A percentile compares a stretch with the other conserved stretches of the same genome.
Conservation (phyloP, 2,888 invertebrate species). For the Exephanes ischioxanthus region DNA sequence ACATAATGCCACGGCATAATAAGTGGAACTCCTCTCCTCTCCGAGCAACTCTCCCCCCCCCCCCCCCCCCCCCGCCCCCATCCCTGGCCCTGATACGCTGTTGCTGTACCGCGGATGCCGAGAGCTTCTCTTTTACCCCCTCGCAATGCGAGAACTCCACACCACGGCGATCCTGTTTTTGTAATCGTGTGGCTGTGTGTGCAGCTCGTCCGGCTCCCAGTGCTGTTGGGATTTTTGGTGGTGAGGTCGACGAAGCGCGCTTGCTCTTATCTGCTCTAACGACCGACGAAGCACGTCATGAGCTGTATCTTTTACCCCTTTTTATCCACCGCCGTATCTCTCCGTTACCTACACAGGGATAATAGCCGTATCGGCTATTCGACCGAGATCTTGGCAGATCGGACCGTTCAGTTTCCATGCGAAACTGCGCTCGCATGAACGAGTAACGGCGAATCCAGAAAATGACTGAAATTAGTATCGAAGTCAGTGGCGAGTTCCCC, state of each 20-base stretch:
- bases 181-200: background rate
- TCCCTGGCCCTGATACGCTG: slow-evolving; percentile 1
- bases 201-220: background rate
- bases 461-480: background rate
- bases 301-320: slow-evolving; percentile 71
- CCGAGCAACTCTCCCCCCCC: background rate
- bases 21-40: slow-evolving; percentile 78
- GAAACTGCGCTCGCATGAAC: background rate
- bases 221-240: slow-evolving; percentile 28
- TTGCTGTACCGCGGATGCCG: slow-evolving; percentile 28
- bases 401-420: background rate
- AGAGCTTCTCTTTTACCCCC: slow-evolving; percentile 49
- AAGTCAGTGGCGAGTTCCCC: background rate
- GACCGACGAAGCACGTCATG: slow-evolving; percentile 71
- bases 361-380: background rate
- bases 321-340: background rate
- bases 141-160: slow-evolving; percentile 17
- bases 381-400: background rate
- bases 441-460: background rate
- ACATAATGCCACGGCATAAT: slow-evolving; percentile 83
- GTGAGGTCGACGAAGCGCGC: slow-evolving; percentile 57
- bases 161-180: slow-evolving; percentile 38
- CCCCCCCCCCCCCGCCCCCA: background rate
- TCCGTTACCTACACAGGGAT: background rate
- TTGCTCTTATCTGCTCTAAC: slow-evolving; percentile 79